These are phyloP conservation scores for Epinotia brunnichana DNA, from an alignment of 2,888 invertebrate genomes.

Conservation along the genomic window DNA sequence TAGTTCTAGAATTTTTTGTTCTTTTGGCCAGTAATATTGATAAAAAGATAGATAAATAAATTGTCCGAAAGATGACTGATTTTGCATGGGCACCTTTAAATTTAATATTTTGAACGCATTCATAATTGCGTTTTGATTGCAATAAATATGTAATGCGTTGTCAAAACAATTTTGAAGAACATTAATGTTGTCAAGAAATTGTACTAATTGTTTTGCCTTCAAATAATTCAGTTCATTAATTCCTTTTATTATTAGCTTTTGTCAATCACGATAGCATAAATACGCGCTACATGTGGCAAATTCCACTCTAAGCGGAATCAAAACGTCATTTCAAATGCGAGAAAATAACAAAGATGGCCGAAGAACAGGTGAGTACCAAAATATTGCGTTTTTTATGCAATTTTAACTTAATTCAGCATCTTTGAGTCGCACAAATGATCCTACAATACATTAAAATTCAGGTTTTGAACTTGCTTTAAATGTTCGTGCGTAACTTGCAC, in stretches of 20 bases:
- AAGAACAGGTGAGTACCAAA: slow-evolving; percentile 89
- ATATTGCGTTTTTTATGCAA: slow-evolving; percentile 68
- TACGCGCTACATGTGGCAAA: slow-evolving; percentile 23
- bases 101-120: slow-evolving; percentile 18
- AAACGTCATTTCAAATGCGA: slow-evolving; percentile 77
- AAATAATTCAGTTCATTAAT: background rate
- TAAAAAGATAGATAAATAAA: too few relatives aligned
- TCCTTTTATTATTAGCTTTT: background rate
- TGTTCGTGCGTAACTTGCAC: slow-evolving; percentile 33
- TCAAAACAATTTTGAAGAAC: slow-evolving; percentile 2
- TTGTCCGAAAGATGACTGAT: slow-evolving; percentile 1
- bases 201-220: background rate
- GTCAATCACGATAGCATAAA: background rate
- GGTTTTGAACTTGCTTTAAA: slow-evolving; percentile 12
- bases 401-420: slow-evolving; percentile 68
- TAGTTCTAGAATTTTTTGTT: slow-evolving; percentile 14
- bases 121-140: slow-evolving; percentile 33
- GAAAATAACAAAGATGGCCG: slow-evolving; percentile 88
- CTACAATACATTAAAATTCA: slow-evolving; percentile 21
- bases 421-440: slow-evolving; percentile 41
- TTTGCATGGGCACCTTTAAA: slow-evolving; percentile 19
- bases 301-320: slow-evolving; percentile 50
- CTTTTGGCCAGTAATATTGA: slow-evolving; percentile 28
- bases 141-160: background rate
- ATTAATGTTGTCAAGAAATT: slow-evolving; percentile 44